Conservation (phyloP, 2,113 vertebrate species). For the Alethe castanea region DNA sequence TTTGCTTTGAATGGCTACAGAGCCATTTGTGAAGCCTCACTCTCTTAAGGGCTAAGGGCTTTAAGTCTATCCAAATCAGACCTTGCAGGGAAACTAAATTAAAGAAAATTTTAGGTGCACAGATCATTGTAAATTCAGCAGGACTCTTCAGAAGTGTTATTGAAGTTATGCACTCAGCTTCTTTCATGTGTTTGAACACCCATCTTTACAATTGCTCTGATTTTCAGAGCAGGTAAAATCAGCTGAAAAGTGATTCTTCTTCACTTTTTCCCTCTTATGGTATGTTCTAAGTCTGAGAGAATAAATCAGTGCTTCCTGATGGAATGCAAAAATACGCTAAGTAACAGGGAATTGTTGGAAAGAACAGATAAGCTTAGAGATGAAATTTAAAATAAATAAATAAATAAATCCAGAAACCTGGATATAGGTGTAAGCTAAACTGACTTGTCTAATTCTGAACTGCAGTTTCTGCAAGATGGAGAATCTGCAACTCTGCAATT, state of each 20-base stretch:
- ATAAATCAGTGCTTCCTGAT: neutral
- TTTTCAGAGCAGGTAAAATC: neutral
- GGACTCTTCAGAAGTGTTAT: neutral
- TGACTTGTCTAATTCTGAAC: neutral
- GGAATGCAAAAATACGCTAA: neutral
- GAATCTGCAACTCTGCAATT: neutral
- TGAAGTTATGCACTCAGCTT: neutral
- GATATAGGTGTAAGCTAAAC: neutral
- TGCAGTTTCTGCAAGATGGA: neutral
- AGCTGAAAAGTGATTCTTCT: neutral
- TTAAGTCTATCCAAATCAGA: neutral
- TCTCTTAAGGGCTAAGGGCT: neutral
- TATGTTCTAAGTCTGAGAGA: neutral
- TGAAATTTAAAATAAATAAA: neutral
- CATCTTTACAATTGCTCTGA: neutral
- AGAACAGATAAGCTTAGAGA: neutral
- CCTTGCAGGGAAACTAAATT: neutral
- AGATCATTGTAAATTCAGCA: neutral
- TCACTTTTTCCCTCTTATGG: neutral
- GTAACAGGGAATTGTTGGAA: neutral
- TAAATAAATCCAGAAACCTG: neutral
- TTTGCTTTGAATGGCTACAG: neutral
- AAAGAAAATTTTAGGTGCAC: neutral
- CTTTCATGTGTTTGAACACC: neutral
- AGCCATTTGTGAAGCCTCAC: neutral